Evolutionary conservation across 2,888 invertebrate species (phyloP), one percentile per base, ranked within the genome.

Genomic region (Latrodectus hesperus): DNA sequence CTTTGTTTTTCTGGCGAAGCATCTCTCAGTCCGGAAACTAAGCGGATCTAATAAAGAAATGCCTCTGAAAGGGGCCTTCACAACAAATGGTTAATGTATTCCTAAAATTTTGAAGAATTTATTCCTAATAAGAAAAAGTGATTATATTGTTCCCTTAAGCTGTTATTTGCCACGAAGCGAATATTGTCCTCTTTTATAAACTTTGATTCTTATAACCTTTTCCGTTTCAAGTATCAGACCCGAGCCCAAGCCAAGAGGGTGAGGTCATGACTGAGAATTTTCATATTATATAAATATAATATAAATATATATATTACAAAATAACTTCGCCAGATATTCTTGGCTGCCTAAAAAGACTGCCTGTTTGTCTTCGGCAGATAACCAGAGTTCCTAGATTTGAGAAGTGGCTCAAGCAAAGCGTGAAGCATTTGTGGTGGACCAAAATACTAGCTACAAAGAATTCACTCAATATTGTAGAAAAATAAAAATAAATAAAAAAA

Each of bases 341-440:
- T 87, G 86, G 86, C 81, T 81, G 86, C 86, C 86, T 88, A 81
- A 60, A 38, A 38, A 68, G 79, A 84, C 88, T 88, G 88, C 88
- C 84, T 83, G 78, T 72, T 77, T 88, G 83, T 88, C 88, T 75
- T 76, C 78, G 84, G 88, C 84, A 88, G 83, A 80, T 80, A 79
- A 80, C 88, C 83, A 88, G 88, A 88, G 88, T 88, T 88, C 88
- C 88, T 88, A 88, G 80, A 64, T 78, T 78, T 84, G 82, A 87
- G 73, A 81, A 87, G 88, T 80, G 84, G 88, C 88, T 88, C 88
- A 88, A 88, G 67, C 67, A 79, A 68, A 60, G 73, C 72, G 64
- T 60, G 77, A 73, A 75, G 70, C 26, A 26, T 70, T 76, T 78
- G 88, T 72, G 84, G 84, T 84, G 88, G 88, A 88, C 88, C 88